Percentiles rank a stretch among this genome's conserved stretches.
Conservation (phyloP, 2,113 vertebrate species). For the Puntigrus tetrazona region DNA sequence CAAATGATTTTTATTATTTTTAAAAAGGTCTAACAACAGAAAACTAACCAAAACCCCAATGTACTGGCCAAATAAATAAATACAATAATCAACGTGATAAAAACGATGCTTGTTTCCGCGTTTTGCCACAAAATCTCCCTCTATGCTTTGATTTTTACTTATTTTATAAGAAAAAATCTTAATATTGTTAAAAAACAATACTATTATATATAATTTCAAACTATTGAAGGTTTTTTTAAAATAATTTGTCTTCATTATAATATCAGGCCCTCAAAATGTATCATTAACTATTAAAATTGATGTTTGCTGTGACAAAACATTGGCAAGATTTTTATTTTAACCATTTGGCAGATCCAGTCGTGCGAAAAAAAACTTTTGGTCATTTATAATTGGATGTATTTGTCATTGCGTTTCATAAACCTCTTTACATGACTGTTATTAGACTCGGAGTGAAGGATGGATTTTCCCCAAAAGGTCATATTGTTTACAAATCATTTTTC, state of each 20-base stretch:
- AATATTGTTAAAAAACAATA: too few species aligned
- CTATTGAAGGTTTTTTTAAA: neutral
- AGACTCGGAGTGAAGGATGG: constrained; percentile 49
- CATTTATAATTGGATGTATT: constrained; percentile 27
- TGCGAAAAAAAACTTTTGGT: constrained; percentile 16
- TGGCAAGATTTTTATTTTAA: neutral
- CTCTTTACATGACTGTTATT: constrained; percentile 43
- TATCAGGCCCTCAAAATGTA: neutral
- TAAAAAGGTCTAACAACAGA: too few species aligned
- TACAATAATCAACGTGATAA: too few species aligned
- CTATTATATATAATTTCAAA: neutral
- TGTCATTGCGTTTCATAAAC: constrained; percentile 41
- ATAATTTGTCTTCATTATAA: too few species aligned
- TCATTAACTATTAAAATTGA: neutral
- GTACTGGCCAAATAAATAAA: too few species aligned
- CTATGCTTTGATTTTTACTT: too few species aligned
- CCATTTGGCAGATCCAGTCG: neutral
- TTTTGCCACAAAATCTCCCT: too few species aligned
- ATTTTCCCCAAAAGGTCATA: constrained; percentile 54
- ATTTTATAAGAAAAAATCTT: too few species aligned
- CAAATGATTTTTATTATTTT: too few species aligned
- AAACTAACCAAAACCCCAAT: too few species aligned
- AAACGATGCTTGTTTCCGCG: too few species aligned
- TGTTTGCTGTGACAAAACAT: neutral
- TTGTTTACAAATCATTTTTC: constrained; percentile 58